Evolutionary conservation across 1,140 invertebrate species (phyloP), one percentile per base, ranked within the genome.

Genomic region (Camponotus pennsylvanicus): DNA sequence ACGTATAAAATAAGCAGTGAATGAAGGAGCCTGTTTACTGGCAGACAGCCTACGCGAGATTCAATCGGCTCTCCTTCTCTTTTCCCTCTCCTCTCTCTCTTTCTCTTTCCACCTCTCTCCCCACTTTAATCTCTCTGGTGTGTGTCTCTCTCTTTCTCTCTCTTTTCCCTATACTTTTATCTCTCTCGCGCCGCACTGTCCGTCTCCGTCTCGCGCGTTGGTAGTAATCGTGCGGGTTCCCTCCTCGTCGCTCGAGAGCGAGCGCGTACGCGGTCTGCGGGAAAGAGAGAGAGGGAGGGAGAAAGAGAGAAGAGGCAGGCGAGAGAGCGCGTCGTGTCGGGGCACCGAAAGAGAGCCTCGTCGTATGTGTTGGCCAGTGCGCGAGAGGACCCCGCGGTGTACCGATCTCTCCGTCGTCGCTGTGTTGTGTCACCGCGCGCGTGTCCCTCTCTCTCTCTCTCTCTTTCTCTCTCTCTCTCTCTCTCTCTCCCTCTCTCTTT

Each of bases 1-100:
- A 85, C 90, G 93, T 93, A 92, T 93, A 93, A 94, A 93, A 94
- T 93, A 93, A 93, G 92, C 93, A 90, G 91, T 94, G 93, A 94
- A 95, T 94, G 94, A 95, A 95, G 92, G 90, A 93, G 94, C 91
- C 93, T 93, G 92, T 94, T 93, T 93, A 94, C 94, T 92, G 92
- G 93, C 93, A 92, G 88, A 87, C 92, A 86, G 91, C 92, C 93
- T 93, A 94, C 93, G 93, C 93, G 92, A 94, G 88, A 91, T 92
- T 92, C 90, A 89, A 86, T 88, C 86, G 77, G 42, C 45, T 83
- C 88, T 90, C 83, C 82, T 86, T 88, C 82, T 87, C 89, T 85
- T 80, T 32, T 78, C 69, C 85, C 61, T 63, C 82, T 63, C 78
- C 61, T 67, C 34, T 40, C 45, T 49, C 59, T 21, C 40, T 40